These are phyloP conservation scores for Sphaeramia orbicularis DNA, from an alignment of 2,797 vertebrate species.

Conservation along the genomic window DNA sequence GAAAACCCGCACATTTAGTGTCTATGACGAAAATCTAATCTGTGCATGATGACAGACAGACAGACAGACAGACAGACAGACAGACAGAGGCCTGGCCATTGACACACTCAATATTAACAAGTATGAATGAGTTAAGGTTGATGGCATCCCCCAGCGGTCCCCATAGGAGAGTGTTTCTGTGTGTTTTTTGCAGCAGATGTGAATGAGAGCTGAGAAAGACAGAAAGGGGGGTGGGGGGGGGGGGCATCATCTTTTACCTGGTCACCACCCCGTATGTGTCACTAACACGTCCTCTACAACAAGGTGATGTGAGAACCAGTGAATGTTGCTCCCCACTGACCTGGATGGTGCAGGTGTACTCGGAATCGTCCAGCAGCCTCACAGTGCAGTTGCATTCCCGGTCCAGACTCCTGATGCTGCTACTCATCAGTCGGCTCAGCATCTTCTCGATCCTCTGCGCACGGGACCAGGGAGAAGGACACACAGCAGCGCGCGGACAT, in stretches of 20 bases:
- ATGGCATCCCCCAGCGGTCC: too few relatives aligned
- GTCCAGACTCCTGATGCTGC: conserved; percentile 97
- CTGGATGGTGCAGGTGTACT: conserved; percentile 97
- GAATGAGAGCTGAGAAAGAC: too few relatives aligned
- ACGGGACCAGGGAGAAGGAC: conserved; percentile 72
- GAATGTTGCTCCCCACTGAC: conserved; percentile 81
- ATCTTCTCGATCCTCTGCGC: conserved; percentile 87
- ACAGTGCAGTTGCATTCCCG: conserved; percentile 96
- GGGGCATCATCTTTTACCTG: conserved; percentile 27
- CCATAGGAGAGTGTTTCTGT: too few relatives aligned
- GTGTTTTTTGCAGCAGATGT: too few relatives aligned
- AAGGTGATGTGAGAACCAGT: conserved; percentile 43
- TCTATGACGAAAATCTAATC: too few relatives aligned
- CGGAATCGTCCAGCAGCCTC: conserved; percentile 96
- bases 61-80: too few relatives aligned
- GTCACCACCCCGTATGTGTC: conserved; percentile 25
- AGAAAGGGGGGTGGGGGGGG: too few relatives aligned
- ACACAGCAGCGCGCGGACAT: conserved; percentile 39
- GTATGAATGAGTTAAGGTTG: too few relatives aligned
- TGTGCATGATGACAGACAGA: too few relatives aligned
- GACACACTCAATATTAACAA: too few relatives aligned
- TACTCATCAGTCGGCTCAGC: conserved; percentile 97
- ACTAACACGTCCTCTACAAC: conserved; percentile 36
- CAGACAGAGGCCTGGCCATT: too few relatives aligned
- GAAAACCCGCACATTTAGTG: conserved; percentile 11